phyloP scores from a whole-genome alignment of 2,113 vertebrate genomes.

The Cheilinus undulatus region DNA sequence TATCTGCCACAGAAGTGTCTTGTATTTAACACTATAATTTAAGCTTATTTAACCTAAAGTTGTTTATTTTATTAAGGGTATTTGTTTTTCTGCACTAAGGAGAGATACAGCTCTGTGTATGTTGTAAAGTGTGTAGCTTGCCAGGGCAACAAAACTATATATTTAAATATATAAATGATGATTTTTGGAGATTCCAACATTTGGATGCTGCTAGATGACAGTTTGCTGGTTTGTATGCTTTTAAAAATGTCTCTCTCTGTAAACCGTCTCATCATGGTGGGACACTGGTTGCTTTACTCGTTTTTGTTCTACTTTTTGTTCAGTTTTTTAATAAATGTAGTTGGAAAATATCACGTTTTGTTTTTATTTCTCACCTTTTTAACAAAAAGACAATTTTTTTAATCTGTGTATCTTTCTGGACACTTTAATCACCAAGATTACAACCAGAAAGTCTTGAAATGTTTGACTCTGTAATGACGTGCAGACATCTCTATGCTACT shows the following conservation, averaged over 20 bases:
- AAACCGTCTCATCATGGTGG: constrained; percentile 89
- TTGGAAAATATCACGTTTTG: too few relatives aligned
- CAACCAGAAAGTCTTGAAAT: too few relatives aligned
- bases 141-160: constrained; percentile 79
- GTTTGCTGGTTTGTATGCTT: constrained; percentile 93
- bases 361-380: too few relatives aligned
- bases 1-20: constrained; percentile 92
- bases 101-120: constrained; percentile 85
- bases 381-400: too few relatives aligned
- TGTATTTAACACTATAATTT: constrained; percentile 99
- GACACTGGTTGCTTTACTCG: constrained; percentile 87
- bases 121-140: constrained; percentile 87
- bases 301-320: constrained; percentile 74
- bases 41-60: constrained; percentile 97
- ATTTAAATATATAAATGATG: constrained; percentile 84
- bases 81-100: constrained; percentile 86
- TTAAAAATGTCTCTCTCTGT: constrained; percentile 88
- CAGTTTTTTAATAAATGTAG: constrained; percentile 89
- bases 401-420: too few relatives aligned
- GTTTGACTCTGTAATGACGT: too few relatives aligned
- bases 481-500: too few relatives aligned
- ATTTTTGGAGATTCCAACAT: constrained; percentile 88
- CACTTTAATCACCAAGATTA: too few relatives aligned
- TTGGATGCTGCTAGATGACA: constrained; percentile 95
- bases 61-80: constrained; percentile 92